These are phyloP conservation scores for Sebastes diploproa DNA, from an alignment of 2,797 vertebrate species.

Conservation along the genomic window DNA sequence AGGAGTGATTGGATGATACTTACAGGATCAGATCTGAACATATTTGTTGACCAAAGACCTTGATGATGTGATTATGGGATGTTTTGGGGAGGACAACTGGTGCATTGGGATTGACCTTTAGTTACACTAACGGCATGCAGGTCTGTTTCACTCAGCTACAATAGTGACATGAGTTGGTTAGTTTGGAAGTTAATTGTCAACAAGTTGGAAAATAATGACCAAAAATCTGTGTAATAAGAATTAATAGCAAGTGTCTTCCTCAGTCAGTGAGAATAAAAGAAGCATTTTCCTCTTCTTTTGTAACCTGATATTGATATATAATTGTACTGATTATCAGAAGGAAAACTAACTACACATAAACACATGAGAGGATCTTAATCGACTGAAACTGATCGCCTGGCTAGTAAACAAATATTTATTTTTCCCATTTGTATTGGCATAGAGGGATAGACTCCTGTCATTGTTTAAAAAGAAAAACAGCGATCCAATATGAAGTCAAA, in stretches of 20 bases:
- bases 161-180: not conserved
- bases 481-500: not conserved
- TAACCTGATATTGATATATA: not conserved
- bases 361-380: not conserved
- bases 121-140: not conserved
- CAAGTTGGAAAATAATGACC: not conserved
- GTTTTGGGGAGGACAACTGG: not conserved
- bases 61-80: not conserved
- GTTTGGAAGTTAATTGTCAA: not conserved
- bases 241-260: not conserved
- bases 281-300: not conserved
- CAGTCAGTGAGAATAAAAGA: not conserved
- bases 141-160: not conserved
- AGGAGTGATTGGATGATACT: not conserved
- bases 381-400: not conserved
- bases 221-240: not conserved
- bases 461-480: not conserved
- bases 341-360: not conserved
- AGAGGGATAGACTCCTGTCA: not conserved
- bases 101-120: not conserved
- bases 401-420: not conserved
- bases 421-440: not conserved
- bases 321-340: not conserved
- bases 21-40: not conserved
- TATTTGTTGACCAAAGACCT: constrained; percentile 2